A percentile compares a stretch with the other conserved stretches of the same genome.
Evolutionary conservation across 2,113 vertebrate genomes (phyloP).

Genomic region (Larimichthys polyactis): DNA sequence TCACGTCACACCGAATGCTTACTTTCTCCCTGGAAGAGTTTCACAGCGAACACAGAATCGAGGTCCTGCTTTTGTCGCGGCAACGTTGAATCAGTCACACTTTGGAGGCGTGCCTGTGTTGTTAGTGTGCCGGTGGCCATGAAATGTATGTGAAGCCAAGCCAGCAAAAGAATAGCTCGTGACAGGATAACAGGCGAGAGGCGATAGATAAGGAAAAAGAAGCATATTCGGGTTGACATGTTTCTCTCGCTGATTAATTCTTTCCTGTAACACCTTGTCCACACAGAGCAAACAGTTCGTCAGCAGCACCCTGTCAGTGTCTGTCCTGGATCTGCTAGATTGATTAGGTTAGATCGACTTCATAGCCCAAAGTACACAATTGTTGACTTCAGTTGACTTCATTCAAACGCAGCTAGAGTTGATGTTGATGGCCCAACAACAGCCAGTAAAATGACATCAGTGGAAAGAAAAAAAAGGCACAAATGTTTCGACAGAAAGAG

Average conservation of each 20-base stretch:
- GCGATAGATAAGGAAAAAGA: not conserved
- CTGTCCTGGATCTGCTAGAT: constrained; percentile 7
- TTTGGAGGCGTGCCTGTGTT: constrained; percentile 8
- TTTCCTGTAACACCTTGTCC: constrained; percentile 25
- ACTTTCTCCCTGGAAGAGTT: constrained; percentile 6
- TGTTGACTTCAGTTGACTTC: no score
- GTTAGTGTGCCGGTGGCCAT: not conserved
- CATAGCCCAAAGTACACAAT: not conserved
- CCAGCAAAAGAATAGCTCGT: not conserved
- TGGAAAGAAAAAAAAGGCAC: no score
- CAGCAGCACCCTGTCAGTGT: constrained; percentile 3
- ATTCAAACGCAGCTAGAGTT: no score
- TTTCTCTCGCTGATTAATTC: constrained; percentile 5
- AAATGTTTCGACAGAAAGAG: no score
- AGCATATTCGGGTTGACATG: constrained; percentile 7
- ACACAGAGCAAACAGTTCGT: not conserved
- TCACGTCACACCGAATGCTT: constrained; percentile 15
- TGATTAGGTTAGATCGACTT: not conserved
- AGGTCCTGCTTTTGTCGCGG: not conserved
- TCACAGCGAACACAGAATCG: not conserved
- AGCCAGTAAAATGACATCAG: no score
- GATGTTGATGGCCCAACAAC: no score
- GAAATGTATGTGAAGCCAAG: not conserved
- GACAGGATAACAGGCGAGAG: constrained; percentile 22
- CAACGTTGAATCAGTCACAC: constrained; percentile 5